Evolutionary conservation across 2,888 invertebrate species (phyloP).

Genomic region (Tetropium fuscum): DNA sequence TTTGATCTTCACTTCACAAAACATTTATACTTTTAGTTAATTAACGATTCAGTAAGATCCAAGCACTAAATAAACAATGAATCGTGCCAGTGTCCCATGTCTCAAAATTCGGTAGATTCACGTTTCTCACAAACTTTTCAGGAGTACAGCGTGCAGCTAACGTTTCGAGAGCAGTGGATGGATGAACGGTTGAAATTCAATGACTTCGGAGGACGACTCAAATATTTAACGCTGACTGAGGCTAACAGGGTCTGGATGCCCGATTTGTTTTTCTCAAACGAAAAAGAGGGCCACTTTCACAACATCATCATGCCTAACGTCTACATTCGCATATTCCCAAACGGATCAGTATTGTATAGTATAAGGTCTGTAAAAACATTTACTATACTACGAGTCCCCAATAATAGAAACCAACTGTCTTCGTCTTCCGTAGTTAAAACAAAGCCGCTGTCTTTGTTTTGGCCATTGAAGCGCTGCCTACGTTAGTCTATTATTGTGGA

Average conservation of each 20-base stretch:
- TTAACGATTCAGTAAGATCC: too few relatives aligned
- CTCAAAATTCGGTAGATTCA: not conserved
- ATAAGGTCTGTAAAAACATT: slow-evolving; percentile 77
- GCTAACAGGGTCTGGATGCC: slow-evolving; percentile 98
- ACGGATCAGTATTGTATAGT: slow-evolving; percentile 96
- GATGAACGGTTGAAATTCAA: slow-evolving; percentile 93
- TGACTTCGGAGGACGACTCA: slow-evolving; percentile 88
- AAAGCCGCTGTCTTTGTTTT: too few relatives aligned
- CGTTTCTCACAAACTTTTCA: slow-evolving; percentile 67
- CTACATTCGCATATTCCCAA: slow-evolving; percentile 95
- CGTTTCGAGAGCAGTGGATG: slow-evolving; percentile 97
- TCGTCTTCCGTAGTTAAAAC: too few relatives aligned
- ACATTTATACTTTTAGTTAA: too few relatives aligned
- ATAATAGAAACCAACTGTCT: too few relatives aligned
- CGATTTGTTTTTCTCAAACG: slow-evolving; percentile 97
- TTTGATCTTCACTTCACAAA: too few relatives aligned
- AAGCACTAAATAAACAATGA: not conserved
- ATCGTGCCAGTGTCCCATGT: slow-evolving; percentile 18
- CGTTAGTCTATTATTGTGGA: too few relatives aligned
- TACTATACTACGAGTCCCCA: too few relatives aligned
- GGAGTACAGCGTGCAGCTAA: slow-evolving; percentile 98
- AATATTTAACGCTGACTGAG: slow-evolving; percentile 93
- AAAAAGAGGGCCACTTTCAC: slow-evolving; percentile 97
- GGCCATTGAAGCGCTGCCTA: too few relatives aligned
- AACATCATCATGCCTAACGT: slow-evolving; percentile 98